Evolutionary conservation across 2,797 vertebrate genomes (phyloP).

Genomic region (Myiotriccus ornatus): DNA sequence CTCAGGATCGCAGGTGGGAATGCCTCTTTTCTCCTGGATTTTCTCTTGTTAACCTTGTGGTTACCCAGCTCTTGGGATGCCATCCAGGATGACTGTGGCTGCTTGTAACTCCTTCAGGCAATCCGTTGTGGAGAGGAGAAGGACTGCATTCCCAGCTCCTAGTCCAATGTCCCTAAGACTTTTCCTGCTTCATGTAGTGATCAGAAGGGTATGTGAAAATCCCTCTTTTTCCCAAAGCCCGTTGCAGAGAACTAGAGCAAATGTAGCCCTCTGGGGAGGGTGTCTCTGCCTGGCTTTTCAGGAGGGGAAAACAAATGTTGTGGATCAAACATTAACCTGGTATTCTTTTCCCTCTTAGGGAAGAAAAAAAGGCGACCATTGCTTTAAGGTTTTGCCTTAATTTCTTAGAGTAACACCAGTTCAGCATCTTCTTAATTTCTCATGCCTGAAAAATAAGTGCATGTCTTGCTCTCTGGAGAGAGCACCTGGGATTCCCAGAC

Average conservation of each 20-base stretch:
- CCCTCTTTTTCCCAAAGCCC: neutral
- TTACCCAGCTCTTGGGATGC: slow-evolving; percentile 5
- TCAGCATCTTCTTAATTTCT: neutral
- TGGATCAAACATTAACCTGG: neutral
- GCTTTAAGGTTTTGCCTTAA: neutral
- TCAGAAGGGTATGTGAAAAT: neutral
- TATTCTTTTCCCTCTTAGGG: neutral
- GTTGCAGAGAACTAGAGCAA: neutral
- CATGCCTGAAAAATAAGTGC: neutral
- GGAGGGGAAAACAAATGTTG: neutral
- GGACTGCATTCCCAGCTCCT: neutral
- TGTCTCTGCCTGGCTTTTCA: neutral
- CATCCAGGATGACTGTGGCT: neutral
- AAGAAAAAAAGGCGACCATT: neutral
- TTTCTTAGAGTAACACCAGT: neutral
- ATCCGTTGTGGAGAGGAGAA: neutral
- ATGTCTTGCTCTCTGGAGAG: neutral
- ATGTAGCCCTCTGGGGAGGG: neutral
- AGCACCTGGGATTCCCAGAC: neutral
- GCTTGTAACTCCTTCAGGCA: neutral
- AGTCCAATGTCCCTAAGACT: neutral
- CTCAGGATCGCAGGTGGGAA: neutral
- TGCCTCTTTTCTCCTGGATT: neutral
- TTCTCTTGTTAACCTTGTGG: slow-evolving; percentile 13
- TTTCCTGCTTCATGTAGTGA: neutral